phyloP scores from a whole-genome alignment of 2,113 vertebrate species.

The Glareola pratincola region DNA sequence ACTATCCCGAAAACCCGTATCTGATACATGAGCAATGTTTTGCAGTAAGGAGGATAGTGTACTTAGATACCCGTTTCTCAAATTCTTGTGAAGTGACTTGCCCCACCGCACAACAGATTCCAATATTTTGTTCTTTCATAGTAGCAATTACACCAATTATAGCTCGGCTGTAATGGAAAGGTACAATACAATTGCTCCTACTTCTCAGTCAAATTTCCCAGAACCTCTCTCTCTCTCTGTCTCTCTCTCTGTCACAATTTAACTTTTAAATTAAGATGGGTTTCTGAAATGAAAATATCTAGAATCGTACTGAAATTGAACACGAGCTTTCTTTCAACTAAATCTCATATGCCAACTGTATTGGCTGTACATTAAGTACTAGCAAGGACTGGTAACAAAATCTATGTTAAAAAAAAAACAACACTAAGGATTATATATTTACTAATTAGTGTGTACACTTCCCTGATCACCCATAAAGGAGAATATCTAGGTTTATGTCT shows the following conservation, averaged over 20 bases:
- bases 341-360: background rate
- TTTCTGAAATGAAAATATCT: slow-evolving; percentile 15
- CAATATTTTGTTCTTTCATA: slow-evolving; percentile 44
- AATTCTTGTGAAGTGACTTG: background rate
- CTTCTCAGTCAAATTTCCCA: slow-evolving; percentile 52
- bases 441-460: background rate
- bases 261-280: slow-evolving; percentile 34
- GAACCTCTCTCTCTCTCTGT: slow-evolving; percentile 10
- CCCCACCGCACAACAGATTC: background rate
- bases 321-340: background rate
- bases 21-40: background rate
- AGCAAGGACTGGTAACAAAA: background rate
- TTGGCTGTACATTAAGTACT: background rate
- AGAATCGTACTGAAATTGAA: slow-evolving; percentile 17
- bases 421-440: background rate
- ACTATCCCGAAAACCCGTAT: background rate
- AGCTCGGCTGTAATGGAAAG: slow-evolving; percentile 39
- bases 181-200: slow-evolving; percentile 49
- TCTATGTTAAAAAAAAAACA: background rate
- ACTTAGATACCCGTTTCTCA: background rate
- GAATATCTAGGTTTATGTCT: background rate
- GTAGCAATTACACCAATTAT: slow-evolving; percentile 30
- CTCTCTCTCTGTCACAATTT: slow-evolving; percentile 46
- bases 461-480: background rate
- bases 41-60: background rate